phyloP scores from a whole-genome alignment of 37 sponge, comb jelly and placozoan genomes.

The Oopsacas minuta region DNA sequence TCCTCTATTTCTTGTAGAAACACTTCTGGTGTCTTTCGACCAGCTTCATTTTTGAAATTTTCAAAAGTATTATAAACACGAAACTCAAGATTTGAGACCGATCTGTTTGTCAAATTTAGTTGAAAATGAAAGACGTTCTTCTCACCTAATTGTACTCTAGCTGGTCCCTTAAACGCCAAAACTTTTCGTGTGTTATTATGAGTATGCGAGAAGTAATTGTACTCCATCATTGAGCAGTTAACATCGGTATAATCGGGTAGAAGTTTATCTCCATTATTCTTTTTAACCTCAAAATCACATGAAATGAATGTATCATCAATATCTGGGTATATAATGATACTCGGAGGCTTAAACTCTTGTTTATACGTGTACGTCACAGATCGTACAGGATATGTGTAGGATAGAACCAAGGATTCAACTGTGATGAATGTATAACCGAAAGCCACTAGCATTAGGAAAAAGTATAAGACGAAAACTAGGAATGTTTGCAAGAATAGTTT shows the following conservation, averaged over 20 bases:
- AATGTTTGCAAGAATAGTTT: background rate
- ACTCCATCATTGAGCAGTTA: background rate
- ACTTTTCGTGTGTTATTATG: background rate
- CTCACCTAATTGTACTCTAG: background rate
- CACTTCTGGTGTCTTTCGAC: background rate
- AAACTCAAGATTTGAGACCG: background rate
- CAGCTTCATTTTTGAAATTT: background rate
- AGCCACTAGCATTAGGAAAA: constrained; percentile 3
- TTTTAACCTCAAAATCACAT: background rate
- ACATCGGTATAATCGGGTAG: background rate
- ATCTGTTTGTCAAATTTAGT: background rate
- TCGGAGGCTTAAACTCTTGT: background rate
- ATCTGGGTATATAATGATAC: background rate
- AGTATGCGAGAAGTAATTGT: background rate
- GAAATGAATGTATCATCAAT: background rate
- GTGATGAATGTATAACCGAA: background rate
- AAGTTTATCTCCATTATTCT: background rate
- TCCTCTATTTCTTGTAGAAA: background rate
- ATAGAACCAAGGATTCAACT: background rate
- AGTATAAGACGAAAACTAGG: background rate
- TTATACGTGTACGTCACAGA: background rate
- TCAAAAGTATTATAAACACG: background rate
- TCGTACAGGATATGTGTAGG: background rate
- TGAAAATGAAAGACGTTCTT: background rate
- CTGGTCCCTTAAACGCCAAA: background rate